Conservation (phyloP, 1,140 invertebrate species). For the Drosophila nigrodunni region DNA sequence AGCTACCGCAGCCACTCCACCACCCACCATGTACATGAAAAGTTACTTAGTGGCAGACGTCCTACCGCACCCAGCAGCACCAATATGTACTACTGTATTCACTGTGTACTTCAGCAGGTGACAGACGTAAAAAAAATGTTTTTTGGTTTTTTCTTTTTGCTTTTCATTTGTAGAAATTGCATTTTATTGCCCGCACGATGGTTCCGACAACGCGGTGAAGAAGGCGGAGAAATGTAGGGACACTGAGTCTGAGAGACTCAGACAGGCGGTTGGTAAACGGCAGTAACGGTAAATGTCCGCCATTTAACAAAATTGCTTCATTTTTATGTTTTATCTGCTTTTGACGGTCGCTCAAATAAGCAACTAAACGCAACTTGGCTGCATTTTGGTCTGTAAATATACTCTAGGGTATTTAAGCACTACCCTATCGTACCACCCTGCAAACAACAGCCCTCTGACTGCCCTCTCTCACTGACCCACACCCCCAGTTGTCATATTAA, state of each 20-base stretch:
- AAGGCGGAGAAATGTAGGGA: no score
- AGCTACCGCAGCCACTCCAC: no score
- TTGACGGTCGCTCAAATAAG: constrained; percentile 6
- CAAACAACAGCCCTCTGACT: background rate
- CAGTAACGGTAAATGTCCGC: constrained; percentile 13
- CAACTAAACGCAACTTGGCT: constrained; percentile 7
- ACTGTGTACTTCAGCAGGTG: constrained; percentile 34
- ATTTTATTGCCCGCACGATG: constrained; percentile 61
- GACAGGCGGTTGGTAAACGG: background rate
- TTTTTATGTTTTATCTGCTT: constrained; percentile 17
- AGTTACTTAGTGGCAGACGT: constrained; percentile 54
- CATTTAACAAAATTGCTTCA: constrained; percentile 43
- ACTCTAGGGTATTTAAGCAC: constrained; percentile 6
- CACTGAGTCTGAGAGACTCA: no score
- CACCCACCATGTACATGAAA: constrained; percentile 50
- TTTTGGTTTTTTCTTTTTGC: constrained; percentile 14
- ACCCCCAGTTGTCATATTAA: background rate
- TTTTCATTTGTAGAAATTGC: constrained; percentile 58
- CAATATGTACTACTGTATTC: background rate
- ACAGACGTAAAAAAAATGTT: constrained; percentile 33
- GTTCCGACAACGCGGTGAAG: constrained; percentile 8
- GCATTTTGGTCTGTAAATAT: constrained; percentile 11
- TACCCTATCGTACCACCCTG: background rate
- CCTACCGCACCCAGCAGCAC: background rate
- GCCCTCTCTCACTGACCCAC: no score